These are phyloP conservation scores for Agrochola litura DNA, from an alignment of 2,888 invertebrate species.

Conservation along the genomic window DNA sequence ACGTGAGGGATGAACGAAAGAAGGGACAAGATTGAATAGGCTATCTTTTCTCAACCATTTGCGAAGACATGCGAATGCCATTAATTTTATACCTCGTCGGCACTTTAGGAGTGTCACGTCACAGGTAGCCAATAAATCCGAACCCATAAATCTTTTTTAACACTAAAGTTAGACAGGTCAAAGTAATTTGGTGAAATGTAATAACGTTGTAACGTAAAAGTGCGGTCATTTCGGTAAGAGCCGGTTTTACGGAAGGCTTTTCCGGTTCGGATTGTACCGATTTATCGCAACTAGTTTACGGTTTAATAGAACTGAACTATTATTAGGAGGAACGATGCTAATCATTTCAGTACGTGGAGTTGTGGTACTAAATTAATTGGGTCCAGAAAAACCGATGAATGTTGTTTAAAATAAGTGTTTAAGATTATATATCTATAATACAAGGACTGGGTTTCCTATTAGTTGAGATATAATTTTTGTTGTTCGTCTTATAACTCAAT, in stretches of 20 bases:
- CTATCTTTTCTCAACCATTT: slow-evolving; percentile 70
- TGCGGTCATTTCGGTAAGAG: slow-evolving; percentile 72
- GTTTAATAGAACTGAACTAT: slow-evolving; percentile 42
- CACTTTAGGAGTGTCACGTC: slow-evolving; percentile 59
- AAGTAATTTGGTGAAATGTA: slow-evolving; percentile 68
- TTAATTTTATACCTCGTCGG: slow-evolving; percentile 81
- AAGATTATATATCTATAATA: not conserved
- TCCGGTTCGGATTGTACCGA: slow-evolving; percentile 69
- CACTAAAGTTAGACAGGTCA: slow-evolving; percentile 62
- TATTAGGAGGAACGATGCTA: slow-evolving; percentile 23
- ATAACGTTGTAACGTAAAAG: slow-evolving; percentile 74
- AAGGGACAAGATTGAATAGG: slow-evolving; percentile 63
- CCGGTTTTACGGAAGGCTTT: slow-evolving; percentile 61
- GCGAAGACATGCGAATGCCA: slow-evolving; percentile 79
- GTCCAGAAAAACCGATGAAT: slow-evolving; percentile 3
- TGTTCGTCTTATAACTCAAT: not conserved
- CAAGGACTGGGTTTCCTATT: not conserved
- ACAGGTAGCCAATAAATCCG: slow-evolving; percentile 65
- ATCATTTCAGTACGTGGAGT: slow-evolving; percentile 15
- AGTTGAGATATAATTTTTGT: not conserved
- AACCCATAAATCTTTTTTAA: slow-evolving; percentile 66
- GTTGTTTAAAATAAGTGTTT: slow-evolving; percentile 3
- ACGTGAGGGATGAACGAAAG: slow-evolving; percentile 55
- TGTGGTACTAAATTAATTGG: slow-evolving; percentile 17
- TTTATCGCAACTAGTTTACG: slow-evolving; percentile 63